Evolutionary conservation across 2,888 invertebrate species (phyloP).

Genomic region (Galeruca laticollis): DNA sequence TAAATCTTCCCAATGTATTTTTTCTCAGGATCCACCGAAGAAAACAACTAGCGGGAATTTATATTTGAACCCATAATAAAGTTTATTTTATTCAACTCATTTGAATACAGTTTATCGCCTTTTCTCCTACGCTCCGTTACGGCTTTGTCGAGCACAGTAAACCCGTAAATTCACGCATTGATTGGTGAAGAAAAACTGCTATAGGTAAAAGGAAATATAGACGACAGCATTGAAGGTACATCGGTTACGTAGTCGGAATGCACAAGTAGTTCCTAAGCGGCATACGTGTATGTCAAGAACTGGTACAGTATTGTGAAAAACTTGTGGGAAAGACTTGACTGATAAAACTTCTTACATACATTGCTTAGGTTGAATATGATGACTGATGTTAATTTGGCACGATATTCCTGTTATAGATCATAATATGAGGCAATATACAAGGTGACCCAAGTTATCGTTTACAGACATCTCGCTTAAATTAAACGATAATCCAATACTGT

Average conservation of each 20-base stretch:
- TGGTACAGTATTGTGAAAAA: conserved; percentile 20
- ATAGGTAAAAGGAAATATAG: conserved; percentile 45
- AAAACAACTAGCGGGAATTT: too few relatives aligned
- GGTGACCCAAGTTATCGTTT: too few relatives aligned
- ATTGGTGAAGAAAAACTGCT: conserved; percentile 40
- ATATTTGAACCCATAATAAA: too few relatives aligned
- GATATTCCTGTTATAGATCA: neutral
- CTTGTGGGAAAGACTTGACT: conserved; percentile 29
- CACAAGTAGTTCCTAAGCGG: conserved; percentile 27
- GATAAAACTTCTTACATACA: conserved; percentile 4
- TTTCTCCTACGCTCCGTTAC: neutral
- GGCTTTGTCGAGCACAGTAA: conserved; percentile 14
- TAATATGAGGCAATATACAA: too few relatives aligned
- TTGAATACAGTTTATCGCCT: neutral
- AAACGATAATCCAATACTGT: too few relatives aligned
- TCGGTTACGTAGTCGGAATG: conserved; percentile 33
- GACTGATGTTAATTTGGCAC: neutral
- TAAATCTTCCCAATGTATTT: too few relatives aligned
- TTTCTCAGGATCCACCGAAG: too few relatives aligned
- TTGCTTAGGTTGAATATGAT: neutral
- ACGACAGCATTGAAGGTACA: conserved; percentile 41
- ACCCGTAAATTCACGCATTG: conserved; percentile 38
- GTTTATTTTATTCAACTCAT: neutral
- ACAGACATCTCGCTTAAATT: too few relatives aligned
- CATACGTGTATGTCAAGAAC: conserved; percentile 17